Evolutionary conservation across 2,888 invertebrate species (phyloP), one percentile per base, ranked within the genome.

Genomic region (Chelonus formosanus): DNA sequence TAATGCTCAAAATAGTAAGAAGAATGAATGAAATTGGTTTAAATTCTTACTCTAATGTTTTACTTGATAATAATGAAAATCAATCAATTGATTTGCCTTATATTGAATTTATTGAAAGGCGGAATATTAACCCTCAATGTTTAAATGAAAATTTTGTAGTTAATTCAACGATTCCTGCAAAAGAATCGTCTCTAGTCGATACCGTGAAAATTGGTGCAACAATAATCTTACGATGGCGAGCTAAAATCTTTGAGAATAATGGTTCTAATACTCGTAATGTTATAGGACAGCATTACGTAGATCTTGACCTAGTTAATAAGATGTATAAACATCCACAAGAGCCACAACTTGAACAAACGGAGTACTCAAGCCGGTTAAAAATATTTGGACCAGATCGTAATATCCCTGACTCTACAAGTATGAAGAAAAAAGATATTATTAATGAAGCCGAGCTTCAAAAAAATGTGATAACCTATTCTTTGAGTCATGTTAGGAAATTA

Each of bases 261-360:
- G 85, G 84, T 5, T 87, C 86, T 43, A 81, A 84, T 44, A 88
- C 86, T 50, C 86, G 87, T 65, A 84, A 86, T 4, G 88, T 89
- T 6, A 82, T 89, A 58, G 93, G 93, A 0, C 93, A 93, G 75
- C 91, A 90, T 76, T 90, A 90, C 75, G 81, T 91, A 20, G 89
- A 89, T 76, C 79, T 92, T 66, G 86, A 89, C 67, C 87, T 87
- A 73, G 86, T 91, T 67, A 87, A 88, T 71, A 86, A 86, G 77
- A 82, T 86, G 31, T 84, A 87, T 67, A 86, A 88, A 56, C 86
- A 86, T 60, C 86, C 84, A 34, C 77, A 79, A 36, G 77, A 86
- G 47, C 82, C 83, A 3, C 55, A 75, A n/a, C 69, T 78, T 3
- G 78, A 82, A 35, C 77, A 76, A 7, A 74, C 69, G 8, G 82